phyloP scores from a whole-genome alignment of 2,888 invertebrate species.

The Aelia acuminata region DNA sequence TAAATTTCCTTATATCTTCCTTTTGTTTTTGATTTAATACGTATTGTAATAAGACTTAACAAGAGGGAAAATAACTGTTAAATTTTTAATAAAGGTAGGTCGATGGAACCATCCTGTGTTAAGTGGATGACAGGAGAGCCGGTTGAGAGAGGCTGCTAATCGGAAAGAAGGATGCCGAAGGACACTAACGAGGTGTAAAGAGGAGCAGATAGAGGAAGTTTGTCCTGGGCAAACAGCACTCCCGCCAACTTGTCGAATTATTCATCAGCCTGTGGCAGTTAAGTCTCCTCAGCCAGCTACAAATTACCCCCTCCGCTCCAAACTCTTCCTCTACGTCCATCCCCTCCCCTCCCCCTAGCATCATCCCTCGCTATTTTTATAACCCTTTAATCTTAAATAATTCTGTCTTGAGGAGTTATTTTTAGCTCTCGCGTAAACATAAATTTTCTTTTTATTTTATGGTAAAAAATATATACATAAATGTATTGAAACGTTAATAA shows the following conservation, averaged over 20 bases:
- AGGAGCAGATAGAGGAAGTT: conserved; percentile 16
- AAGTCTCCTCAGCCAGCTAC: conserved; percentile 21
- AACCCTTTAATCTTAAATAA: not conserved
- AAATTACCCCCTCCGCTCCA: not conserved
- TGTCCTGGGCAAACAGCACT: not conserved
- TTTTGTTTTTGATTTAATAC: not conserved
- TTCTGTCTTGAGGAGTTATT: not conserved
- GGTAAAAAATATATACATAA: not conserved
- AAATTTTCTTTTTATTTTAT: not conserved
- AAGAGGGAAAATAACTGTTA: not conserved
- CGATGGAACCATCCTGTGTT: not conserved
- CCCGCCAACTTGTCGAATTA: conserved; percentile 19
- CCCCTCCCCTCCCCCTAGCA: no score
- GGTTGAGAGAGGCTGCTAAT: not conserved
- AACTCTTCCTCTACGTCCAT: not conserved
- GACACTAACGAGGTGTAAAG: conserved; percentile 26
- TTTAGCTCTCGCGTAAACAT: not conserved
- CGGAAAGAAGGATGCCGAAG: not conserved
- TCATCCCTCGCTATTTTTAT: not conserved
- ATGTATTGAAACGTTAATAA: no score
- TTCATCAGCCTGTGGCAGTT: conserved; percentile 21
- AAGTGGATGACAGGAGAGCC: not conserved
- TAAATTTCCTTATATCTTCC: no score
- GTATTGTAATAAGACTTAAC: not conserved
- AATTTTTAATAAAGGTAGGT: not conserved